Base-by-base conservation (phyloP, 2,888 invertebrate species). In the Xylophagus ater region DNA sequence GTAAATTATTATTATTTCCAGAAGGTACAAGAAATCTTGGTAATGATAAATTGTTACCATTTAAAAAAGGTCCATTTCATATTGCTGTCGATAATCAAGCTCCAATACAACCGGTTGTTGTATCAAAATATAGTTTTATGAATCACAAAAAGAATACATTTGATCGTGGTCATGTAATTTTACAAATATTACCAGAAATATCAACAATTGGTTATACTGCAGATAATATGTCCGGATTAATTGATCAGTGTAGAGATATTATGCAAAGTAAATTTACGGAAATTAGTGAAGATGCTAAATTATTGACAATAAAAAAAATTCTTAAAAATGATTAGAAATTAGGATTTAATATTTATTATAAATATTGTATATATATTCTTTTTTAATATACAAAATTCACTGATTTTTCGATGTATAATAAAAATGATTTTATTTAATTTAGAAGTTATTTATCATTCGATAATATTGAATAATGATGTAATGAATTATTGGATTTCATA, bases 31-130 rank as follows among this genome's bases (percentile, higher is more conserved):
- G 96, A 45, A 79, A 82, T 56, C n/a, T n/a, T n/a, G 72, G 74
- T n/a, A 74, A 73, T 37, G 81, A 78, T 20, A 73, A 74, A 18
- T 65, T 96, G 53, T 65, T 92, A 51, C 87, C 90, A 2, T 93
- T 96, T 65, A 92, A 96, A 59, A 96, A 94, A 60, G 94, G 94
- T 7, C 92, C 90, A 4, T 96, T 97, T 68, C 89, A 93, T 64
- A 78, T 94, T 47, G 94, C 96, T 0, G 68, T 92, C 46, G 76
- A 79, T 48, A 81, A 85, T 4, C 76, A 77, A 55, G 78, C 86
- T 43, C 87, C 90, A 4, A 80, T 94, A 45, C 82, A 90, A 55
- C 93, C 94, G 0, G 78, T 93, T 1, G 86, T 90, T 17, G 78
- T 89, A 42, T 89, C 88, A 6, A 74, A 80, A 54, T 93, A 90